Percentiles rank a stretch among this genome's conserved stretches.
Evolutionary conservation across 92 coral and sea anemone genomes (phyloP).

Genomic region (Epizoanthus illoricatus): DNA sequence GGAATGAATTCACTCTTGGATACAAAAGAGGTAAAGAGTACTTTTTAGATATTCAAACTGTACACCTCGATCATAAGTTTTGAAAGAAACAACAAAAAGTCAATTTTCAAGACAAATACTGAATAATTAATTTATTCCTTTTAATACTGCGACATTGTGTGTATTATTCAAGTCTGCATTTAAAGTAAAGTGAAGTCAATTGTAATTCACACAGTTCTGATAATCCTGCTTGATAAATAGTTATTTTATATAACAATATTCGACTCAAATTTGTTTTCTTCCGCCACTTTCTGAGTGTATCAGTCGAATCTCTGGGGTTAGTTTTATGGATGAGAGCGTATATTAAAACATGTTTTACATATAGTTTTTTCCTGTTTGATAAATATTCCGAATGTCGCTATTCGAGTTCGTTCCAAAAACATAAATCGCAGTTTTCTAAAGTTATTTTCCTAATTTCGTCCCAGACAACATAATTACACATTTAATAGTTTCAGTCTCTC

Average conservation of each 20-base stretch:
- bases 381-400: background rate
- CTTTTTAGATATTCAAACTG: background rate
- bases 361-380: constrained; percentile 6
- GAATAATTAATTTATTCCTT: background rate
- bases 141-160: background rate
- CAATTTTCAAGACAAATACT: background rate
- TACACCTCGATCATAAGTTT: background rate
- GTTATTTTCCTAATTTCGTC: background rate
- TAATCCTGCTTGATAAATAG: background rate
- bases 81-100: background rate
- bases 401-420: background rate
- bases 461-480: background rate
- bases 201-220: background rate
- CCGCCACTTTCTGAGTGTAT: background rate
- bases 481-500: constrained; percentile 14
- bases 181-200: too few relatives aligned
- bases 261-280: background rate
- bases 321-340: background rate
- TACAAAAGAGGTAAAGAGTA: too few relatives aligned
- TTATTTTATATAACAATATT: background rate
- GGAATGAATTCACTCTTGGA: too few relatives aligned
- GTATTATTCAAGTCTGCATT: background rate
- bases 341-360: background rate
- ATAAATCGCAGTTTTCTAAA: background rate
- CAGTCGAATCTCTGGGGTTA: background rate